Evolutionary conservation across 1,140 invertebrate species (phyloP), one percentile per base, ranked within the genome.

Genomic region (Tachypleus tridentatus): DNA sequence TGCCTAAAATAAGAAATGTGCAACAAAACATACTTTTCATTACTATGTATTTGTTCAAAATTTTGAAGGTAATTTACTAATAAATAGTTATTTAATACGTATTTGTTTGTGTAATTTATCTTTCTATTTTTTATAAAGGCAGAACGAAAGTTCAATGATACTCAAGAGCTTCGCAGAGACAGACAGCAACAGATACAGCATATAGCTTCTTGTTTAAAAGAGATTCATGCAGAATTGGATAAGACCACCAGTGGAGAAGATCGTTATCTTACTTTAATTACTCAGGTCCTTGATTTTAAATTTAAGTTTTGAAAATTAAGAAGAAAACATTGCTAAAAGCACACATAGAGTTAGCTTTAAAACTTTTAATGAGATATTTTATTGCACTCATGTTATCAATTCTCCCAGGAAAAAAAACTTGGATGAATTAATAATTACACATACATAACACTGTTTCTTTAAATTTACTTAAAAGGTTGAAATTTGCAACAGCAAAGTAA

Each of bases 181-280:
- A 74, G 81, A 11, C 83, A 83, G 51, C 74, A 76, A 8, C 74
- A 81, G 67, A 69, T 87, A 47, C 75, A 78, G 7, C 70, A 72
- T 8, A 75, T 86, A 7, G 85, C 87, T 66, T 75, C 76, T 29
- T 79, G 82, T 61, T 73, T 88, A 6, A 83, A 85, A 71, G 82
- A 84, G 53, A 75, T 88, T 4, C 81, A 84, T 69, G 77, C 78
- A 3, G 85, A 87, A 73, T 79, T 87, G 74, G 84, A 87, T 67
- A 83, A 83, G 69, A 84, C 83, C 3, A 78, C 81, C 69, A 79
- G 86, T 66, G 84, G 84, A 3, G 85, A 87, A 71, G 82, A 86
- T 63, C 82, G 82, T 69, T 87, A 86, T 72, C 74, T 86, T 57
- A 74, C 77, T 51, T 72, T 84, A 49, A 74, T 84, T 50, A 83